phyloP scores from a whole-genome alignment of 2,888 invertebrate genomes.

The Melanotus villosus region DNA sequence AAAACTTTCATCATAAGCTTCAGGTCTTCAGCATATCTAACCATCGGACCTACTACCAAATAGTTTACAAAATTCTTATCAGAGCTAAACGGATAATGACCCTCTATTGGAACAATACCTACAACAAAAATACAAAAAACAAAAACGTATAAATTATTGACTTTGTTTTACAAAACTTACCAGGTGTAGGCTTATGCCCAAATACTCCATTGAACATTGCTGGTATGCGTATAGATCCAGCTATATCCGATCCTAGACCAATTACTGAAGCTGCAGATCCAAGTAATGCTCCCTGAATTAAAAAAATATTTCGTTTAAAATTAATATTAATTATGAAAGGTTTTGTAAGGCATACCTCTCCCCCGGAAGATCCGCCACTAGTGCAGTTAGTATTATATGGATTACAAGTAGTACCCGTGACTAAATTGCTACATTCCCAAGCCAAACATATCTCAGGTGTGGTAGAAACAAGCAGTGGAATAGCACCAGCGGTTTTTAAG shows the following conservation, averaged over 20 bases:
- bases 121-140: no score
- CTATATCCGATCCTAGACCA: constrained; percentile 91
- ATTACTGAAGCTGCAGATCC: constrained; percentile 86
- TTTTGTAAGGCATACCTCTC: constrained; percentile 85
- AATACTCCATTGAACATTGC: constrained; percentile 93
- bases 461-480: constrained; percentile 87
- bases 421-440: constrained; percentile 86
- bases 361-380: constrained; percentile 92
- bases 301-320: neutral
- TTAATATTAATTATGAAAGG: no score
- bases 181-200: constrained; percentile 90
- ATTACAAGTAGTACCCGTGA: constrained; percentile 85
- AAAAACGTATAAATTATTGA: no score
- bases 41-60: constrained; percentile 84
- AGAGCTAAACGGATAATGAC: constrained; percentile 78
- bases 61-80: constrained; percentile 71
- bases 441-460: constrained; percentile 91
- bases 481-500: constrained; percentile 80
- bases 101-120: constrained; percentile 75
- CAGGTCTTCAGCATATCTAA: constrained; percentile 89
- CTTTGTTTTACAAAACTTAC: no score
- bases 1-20: constrained; percentile 78
- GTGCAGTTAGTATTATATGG: constrained; percentile 84
- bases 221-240: constrained; percentile 90
- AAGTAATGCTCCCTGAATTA: constrained; percentile 77